Conservation (phyloP, 2,888 invertebrate genomes). For the Ephialtes manifestator region DNA sequence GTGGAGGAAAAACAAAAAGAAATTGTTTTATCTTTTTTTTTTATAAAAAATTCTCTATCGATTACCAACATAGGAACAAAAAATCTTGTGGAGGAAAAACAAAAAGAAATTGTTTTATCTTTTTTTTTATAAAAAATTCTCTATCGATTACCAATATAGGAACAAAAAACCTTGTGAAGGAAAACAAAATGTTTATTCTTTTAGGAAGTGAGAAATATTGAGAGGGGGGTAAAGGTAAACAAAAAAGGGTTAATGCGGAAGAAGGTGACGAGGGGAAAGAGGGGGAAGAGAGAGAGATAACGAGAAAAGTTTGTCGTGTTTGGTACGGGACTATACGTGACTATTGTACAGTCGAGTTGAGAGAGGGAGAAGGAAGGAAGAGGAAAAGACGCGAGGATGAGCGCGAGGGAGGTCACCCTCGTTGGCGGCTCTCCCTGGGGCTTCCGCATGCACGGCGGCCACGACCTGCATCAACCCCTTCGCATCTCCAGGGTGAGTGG, state of each 20-base stretch:
- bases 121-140: too few relatives aligned
- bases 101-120: too few relatives aligned
- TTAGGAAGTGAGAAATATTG: neutral
- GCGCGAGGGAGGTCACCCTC: conserved; percentile 91
- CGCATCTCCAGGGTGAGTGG: conserved; percentile 92
- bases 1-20: too few relatives aligned
- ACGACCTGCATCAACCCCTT: conserved; percentile 92
- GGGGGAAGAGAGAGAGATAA: conserved; percentile 25
- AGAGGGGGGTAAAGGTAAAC: neutral
- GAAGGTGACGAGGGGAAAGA: conserved; percentile 3
- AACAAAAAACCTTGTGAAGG: too few relatives aligned
- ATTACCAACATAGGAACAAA: too few relatives aligned
- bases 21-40: too few relatives aligned
- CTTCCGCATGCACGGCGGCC: conserved; percentile 95
- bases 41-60: too few relatives aligned
- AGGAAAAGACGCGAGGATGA: conserved; percentile 87
- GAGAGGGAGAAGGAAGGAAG: conserved; percentile 39
- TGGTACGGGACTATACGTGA: conserved; percentile 37
- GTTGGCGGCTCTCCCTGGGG: conserved; percentile 96
- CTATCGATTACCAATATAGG: too few relatives aligned
- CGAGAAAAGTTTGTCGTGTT: conserved; percentile 48
- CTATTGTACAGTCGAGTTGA: neutral
- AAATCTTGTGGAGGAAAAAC: too few relatives aligned
- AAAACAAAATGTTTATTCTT: neutral
- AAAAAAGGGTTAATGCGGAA: conserved; percentile 41